Evolutionary conservation across 2,113 vertebrate genomes (phyloP).

Genomic region (Eretmochelys imbricata): DNA sequence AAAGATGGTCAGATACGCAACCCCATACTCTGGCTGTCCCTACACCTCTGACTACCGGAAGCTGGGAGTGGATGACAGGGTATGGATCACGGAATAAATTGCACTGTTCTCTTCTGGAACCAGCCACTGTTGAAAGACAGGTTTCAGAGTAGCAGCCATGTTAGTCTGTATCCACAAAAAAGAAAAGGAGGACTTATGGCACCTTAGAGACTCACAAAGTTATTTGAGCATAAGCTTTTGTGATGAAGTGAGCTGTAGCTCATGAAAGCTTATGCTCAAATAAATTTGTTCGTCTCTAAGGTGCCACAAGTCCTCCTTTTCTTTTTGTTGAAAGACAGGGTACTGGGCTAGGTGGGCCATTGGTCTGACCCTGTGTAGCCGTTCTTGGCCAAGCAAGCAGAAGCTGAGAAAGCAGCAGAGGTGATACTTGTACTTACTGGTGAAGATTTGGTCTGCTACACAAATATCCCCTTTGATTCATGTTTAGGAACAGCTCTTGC

Average conservation of each 20-base stretch:
- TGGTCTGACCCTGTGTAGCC: background rate
- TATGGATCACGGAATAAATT: background rate
- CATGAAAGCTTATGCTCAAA: too few species aligned
- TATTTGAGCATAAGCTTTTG: too few species aligned
- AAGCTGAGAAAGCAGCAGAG: background rate
- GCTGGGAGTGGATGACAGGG: background rate
- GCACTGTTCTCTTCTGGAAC: background rate
- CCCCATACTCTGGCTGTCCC: background rate
- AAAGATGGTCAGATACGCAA: background rate
- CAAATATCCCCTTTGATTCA: background rate
- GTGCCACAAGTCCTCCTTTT: too few species aligned
- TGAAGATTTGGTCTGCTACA: background rate
- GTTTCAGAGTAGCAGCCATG: too few species aligned
- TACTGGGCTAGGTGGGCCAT: background rate
- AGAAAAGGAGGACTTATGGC: too few species aligned
- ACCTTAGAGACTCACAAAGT: too few species aligned
- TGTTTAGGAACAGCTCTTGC: background rate
- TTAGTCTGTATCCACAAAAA: too few species aligned
- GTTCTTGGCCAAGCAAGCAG: background rate
- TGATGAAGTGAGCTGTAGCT: too few species aligned
- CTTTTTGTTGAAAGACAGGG: background rate
- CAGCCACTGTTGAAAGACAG: background rate
- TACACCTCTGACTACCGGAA: background rate
- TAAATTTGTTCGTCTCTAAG: too few species aligned
- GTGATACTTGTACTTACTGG: background rate